Conservation (phyloP, 2,797 vertebrate species). For the Setipinna tenuifilis region DNA sequence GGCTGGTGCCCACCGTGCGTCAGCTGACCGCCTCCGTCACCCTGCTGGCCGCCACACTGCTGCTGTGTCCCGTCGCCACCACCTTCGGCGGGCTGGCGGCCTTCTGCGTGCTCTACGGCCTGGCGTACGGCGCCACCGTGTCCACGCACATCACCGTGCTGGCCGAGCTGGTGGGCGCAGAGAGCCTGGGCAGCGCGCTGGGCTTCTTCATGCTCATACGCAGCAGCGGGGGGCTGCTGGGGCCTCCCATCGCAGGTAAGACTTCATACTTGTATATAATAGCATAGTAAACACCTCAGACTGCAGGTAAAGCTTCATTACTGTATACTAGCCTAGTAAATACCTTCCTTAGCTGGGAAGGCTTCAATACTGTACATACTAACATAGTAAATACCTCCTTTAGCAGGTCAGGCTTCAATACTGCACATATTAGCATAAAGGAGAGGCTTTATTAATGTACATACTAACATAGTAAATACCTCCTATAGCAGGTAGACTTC, state of each 20-base stretch:
- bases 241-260: constrained; percentile 75
- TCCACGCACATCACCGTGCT: constrained; percentile 78
- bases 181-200: constrained; percentile 72
- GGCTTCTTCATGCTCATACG: constrained; percentile 80
- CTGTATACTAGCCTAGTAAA: too few species aligned
- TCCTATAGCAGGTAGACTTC: too few species aligned
- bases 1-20: constrained; percentile 66
- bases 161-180: constrained; percentile 72
- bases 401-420: too few species aligned
- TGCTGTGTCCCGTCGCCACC: constrained; percentile 72
- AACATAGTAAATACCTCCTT: too few species aligned
- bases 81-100: constrained; percentile 67
- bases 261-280: neutral
- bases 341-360: too few species aligned
- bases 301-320: too few species aligned
- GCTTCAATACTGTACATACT: too few species aligned
- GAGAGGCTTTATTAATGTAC: too few species aligned
- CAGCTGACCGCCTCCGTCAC: constrained; percentile 68
- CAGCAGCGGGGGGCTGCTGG: constrained; percentile 75
- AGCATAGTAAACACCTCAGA: too few species aligned
- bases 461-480: too few species aligned
- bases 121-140: constrained; percentile 72
- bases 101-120: constrained; percentile 71
- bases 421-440: too few species aligned
- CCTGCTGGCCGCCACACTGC: constrained; percentile 68